Evolutionary conservation across 2,888 invertebrate species (phyloP), one percentile per base, ranked within the genome.

Genomic region (Lithodes maja): DNA sequence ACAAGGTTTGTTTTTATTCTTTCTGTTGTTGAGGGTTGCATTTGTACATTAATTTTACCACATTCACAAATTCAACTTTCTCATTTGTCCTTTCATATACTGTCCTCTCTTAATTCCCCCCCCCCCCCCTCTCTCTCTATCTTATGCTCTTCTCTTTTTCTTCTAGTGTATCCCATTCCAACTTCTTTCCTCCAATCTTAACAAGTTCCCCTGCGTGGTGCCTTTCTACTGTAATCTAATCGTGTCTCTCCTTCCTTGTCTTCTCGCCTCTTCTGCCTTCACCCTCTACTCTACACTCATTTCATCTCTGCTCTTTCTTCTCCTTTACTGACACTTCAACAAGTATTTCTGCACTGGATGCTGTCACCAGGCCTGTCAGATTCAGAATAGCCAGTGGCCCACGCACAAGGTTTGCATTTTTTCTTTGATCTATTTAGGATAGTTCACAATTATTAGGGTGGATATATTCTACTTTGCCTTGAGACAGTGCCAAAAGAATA

Each of bases 261-360:
- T 33, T 33, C 33, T 33, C 33, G 33, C 33, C 33, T 33, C 33
- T 33, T 33, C 33, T 33, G 33, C 33, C 33, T 33, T 33, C 33
- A 33, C 33, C 33, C 33, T 33, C 33, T 33, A 33, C 33, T 33
- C 33, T 33, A 33, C 33, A 33, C 33, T 33, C 33, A 33, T 33
- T 33, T 33, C 33, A 33, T 33, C 33, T 33, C 33, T 33, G 33
- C 33, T 33, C 33, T 33, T 33, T 33, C 33, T 33, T 33, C 33
- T 33, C 33, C 33, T 33, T 33, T 33, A 33, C n/a, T 93, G 93
- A 89, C 92, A 94, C 49, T 94, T 94, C 92, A 93, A 93, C 53
- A 94, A 93, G 74, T 95, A 94, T 92, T 94, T 93, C 92, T 93
- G 93, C 92, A 94, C 93, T 2, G 94, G 94, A 90, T 95, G 94